phyloP scores from a whole-genome alignment of 2,113 vertebrate species.

The Myrmecophaga tridactyla region DNA sequence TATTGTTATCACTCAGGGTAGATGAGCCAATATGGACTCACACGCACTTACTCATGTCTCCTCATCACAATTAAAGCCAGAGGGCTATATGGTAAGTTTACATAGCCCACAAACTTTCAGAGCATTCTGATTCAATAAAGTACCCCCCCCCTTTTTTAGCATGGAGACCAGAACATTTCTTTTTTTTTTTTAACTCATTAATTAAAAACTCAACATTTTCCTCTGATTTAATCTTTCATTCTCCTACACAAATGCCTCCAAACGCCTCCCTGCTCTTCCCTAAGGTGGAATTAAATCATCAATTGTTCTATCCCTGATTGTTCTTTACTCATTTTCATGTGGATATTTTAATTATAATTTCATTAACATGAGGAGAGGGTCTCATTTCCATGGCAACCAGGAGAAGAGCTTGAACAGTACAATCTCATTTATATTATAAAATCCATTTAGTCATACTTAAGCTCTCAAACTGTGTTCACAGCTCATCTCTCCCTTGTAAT shows the following conservation, averaged over 20 bases:
- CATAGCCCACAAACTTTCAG: background rate
- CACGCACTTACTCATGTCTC: background rate
- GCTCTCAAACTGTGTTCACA: background rate
- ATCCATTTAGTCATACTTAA: background rate
- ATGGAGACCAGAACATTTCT: background rate
- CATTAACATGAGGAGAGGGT: background rate
- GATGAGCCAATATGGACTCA: background rate
- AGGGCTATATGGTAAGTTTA: background rate
- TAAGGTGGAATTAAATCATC: background rate
- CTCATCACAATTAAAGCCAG: too few relatives aligned
- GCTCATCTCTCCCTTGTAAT: background rate
- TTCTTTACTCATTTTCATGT: background rate
- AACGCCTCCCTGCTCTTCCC: background rate
- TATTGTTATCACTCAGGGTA: background rate
- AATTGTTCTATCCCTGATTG: background rate
- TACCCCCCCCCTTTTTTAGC: background rate
- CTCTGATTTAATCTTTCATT: background rate
- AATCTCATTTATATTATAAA: background rate
- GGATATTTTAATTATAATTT: background rate
- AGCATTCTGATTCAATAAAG: background rate
- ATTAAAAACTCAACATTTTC: background rate
- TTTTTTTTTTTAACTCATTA: background rate
- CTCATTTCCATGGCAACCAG: background rate
- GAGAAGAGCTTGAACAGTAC: background rate
- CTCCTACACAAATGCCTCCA: background rate